Evolutionary conservation across 2,113 vertebrate species (phyloP), one percentile per base, ranked within the genome.

Genomic region (Corvus moneduloides): DNA sequence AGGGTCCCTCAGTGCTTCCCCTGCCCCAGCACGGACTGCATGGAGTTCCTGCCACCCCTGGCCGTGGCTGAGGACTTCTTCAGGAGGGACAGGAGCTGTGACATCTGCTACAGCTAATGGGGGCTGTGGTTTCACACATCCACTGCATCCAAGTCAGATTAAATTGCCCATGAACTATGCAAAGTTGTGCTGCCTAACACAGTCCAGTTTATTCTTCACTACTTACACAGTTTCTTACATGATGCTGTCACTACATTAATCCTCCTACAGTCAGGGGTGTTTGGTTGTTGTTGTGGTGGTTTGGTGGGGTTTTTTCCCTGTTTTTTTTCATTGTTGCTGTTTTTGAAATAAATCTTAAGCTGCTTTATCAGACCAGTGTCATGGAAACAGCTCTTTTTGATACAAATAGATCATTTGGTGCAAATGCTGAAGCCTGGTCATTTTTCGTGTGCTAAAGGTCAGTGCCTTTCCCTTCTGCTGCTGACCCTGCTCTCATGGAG

Each of bases 101-200:
- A 99, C 49, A 96, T 98, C 75, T 99, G 98, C 96, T 99, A 99
- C 86, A 98, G 98, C 98, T 99, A 98, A 97, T 96, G 84, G 84
- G 71, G 76, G 6, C 72, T 24, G 58, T 46, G 48, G 46, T 68
- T 82, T 81, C 28, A 32, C 76, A 61, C 88, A 12, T 10, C 68
- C 85, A 68, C 61, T 67, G 22, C 17, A 48, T 0, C 92, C 90
- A 84, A 61, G 78, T 39, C 79, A 73, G 91, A 44, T 79, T 87
- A 69, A 90, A 93, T 68, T 84, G 73, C 93, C 88, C 86, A 61
- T 62, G 54, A 83, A 93, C 82, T 92, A 83, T 59, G 61, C 94
- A 84, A 63, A 81, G 51, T 18, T 21, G 55, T 32, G 33, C 87
- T 96, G 90, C 86, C 80, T 84, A 7, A n/a, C 91, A 48, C 81